A percentile compares a stretch with the other conserved stretches of the same genome.
These are phyloP conservation scores for Neodiprion pinetum DNA, from an alignment of 1,140 invertebrate genomes.

Conservation along the genomic window DNA sequence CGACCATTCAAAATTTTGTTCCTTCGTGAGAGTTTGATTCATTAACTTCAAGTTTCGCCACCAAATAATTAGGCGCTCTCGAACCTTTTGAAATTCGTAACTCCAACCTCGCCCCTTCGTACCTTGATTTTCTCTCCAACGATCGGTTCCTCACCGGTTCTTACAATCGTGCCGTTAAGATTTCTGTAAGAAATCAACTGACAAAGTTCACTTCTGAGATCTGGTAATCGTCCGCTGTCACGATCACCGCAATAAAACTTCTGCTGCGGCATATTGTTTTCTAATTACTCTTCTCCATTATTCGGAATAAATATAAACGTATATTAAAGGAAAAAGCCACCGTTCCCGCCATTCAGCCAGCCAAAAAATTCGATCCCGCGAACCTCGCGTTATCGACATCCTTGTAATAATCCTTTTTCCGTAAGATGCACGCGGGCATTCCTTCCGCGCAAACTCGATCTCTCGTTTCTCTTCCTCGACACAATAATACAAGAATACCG, in stretches of 20 bases:
- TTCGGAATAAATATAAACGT: too few relatives aligned
- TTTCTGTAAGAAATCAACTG: slow-evolving; percentile 45
- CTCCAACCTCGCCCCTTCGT: not conserved
- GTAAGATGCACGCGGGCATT: too few relatives aligned
- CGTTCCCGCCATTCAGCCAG: too few relatives aligned
- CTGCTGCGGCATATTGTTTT: slow-evolving; percentile 37
- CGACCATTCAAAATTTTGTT: not conserved
- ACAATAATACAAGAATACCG: too few relatives aligned
- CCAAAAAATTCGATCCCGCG: too few relatives aligned
- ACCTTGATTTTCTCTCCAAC: not conserved
- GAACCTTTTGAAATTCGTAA: not conserved
- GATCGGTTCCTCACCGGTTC: slow-evolving; percentile 15
- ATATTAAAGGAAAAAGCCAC: too few relatives aligned
- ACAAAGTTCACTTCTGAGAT: slow-evolving; percentile 44
- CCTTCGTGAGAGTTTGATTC: not conserved
- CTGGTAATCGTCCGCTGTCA: slow-evolving; percentile 37
- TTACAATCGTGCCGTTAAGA: slow-evolving; percentile 33
- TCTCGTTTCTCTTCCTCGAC: too few relatives aligned
- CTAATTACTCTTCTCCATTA: not conserved
- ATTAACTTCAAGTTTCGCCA: not conserved
- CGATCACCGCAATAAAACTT: slow-evolving; percentile 40
- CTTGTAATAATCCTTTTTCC: too few relatives aligned
- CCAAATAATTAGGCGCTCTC: too few relatives aligned
- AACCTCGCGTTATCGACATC: too few relatives aligned
- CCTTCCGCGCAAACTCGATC: too few relatives aligned